Evolutionary conservation across 2,888 invertebrate species (phyloP).

Genomic region (Ichneumoninae sp.): DNA sequence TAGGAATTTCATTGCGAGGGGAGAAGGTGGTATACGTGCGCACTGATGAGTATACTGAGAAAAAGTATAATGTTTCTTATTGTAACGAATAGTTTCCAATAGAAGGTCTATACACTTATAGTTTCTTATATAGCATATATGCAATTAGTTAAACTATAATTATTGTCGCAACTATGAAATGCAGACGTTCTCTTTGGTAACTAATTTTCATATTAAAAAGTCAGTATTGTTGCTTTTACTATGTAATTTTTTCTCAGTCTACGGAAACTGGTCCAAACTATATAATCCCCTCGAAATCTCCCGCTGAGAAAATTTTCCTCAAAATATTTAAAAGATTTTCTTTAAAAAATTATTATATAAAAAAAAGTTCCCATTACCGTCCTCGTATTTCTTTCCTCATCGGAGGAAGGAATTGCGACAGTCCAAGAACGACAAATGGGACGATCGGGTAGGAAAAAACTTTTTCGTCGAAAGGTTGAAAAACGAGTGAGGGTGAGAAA

Average conservation of each 20-base stretch:
- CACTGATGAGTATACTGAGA: conserved; percentile 35
- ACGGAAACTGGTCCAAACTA: conserved; percentile 52
- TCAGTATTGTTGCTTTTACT: too few species aligned
- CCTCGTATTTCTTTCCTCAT: conserved; percentile 21
- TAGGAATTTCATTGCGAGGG: conserved; percentile 40
- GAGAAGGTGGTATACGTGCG: conserved; percentile 9
- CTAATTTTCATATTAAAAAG: too few species aligned
- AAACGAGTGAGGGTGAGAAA: conserved; percentile 3
- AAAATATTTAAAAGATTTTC: too few species aligned
- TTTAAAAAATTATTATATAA: too few species aligned
- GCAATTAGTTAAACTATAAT: too few species aligned
- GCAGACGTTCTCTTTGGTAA: too few species aligned
- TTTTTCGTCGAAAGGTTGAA: conserved; percentile 18
- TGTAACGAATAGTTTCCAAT: too few species aligned
- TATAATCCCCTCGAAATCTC: conserved; percentile 27
- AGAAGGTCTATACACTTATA: too few species aligned
- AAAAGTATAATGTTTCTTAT: background rate
- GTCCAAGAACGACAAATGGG: conserved; percentile 33
- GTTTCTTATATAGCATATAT: too few species aligned
- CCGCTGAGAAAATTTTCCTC: too few species aligned
- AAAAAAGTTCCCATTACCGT: conserved; percentile 38
- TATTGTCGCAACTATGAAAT: too few species aligned
- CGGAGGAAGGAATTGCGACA: background rate
- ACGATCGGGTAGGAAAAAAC: conserved; percentile 31
- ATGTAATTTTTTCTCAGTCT: background rate